These are phyloP conservation scores for Liposcelis brunnea DNA, from an alignment of 2,888 invertebrate species.

Conservation along the genomic window DNA sequence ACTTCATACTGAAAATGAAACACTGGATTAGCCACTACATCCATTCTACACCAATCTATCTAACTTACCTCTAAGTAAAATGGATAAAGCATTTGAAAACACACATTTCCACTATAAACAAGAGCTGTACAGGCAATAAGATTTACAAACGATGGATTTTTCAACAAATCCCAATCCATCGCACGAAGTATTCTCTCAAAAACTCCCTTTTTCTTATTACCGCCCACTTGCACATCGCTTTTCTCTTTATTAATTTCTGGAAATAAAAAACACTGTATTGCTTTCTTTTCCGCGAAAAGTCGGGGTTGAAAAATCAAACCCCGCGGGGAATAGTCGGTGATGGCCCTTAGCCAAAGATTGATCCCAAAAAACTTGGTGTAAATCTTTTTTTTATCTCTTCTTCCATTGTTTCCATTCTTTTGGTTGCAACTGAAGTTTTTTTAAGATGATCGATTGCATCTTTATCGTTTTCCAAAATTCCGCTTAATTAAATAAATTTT, in stretches of 20 bases:
- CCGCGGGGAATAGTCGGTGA: too few relatives aligned
- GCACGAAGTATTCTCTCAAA: slow-evolving; percentile 25
- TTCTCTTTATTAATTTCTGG: background rate
- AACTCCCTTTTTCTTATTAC: slow-evolving; percentile 7
- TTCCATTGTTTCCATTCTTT: too few relatives aligned
- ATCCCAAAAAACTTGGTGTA: too few relatives aligned
- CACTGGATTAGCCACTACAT: too few relatives aligned
- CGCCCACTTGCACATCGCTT: background rate
- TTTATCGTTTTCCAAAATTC: too few relatives aligned
- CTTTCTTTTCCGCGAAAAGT: too few relatives aligned
- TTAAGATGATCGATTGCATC: too few relatives aligned
- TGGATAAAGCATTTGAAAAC: slow-evolving; percentile 50
- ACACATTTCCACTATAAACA: slow-evolving; percentile 45
- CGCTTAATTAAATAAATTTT: too few relatives aligned
- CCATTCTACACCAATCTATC: background rate
- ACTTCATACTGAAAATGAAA: slow-evolving; percentile 12
- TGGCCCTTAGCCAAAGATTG: too few relatives aligned
- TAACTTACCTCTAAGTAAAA: slow-evolving; percentile 31
- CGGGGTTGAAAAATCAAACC: too few relatives aligned
- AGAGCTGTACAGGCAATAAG: slow-evolving; percentile 45
- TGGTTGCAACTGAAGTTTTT: too few relatives aligned
- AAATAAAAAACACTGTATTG: background rate
- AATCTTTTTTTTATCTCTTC: too few relatives aligned
- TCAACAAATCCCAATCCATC: slow-evolving; percentile 42
- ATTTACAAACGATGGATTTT: slow-evolving; percentile 42